phyloP scores from a whole-genome alignment of 2,113 vertebrate species.

The Salvelinus alpinus region DNA sequence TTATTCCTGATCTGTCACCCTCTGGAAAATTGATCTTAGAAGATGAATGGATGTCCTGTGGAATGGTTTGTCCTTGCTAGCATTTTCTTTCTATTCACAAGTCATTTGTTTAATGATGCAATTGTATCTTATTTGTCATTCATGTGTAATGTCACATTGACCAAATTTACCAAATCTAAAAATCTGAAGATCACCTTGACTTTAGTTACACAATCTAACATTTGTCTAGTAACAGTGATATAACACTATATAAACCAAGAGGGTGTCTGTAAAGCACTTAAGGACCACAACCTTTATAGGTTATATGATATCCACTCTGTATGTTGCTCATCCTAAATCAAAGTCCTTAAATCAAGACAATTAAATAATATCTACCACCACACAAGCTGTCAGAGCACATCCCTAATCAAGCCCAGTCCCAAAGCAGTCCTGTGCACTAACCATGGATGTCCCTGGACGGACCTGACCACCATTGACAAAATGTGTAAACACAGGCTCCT shows the following conservation, averaged over 20 bases:
- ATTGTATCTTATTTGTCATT: constrained; percentile 53
- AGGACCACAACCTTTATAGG: too few relatives aligned
- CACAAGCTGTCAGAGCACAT: neutral
- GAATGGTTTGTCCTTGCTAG: constrained; percentile 76
- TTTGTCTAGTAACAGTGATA: too few relatives aligned
- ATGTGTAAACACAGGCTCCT: constrained; percentile 27
- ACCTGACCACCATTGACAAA: neutral
- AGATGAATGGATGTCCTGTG: constrained; percentile 76
- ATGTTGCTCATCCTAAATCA: too few relatives aligned
- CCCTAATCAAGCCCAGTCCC: neutral
- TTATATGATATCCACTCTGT: too few relatives aligned
- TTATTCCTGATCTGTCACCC: constrained; percentile 72
- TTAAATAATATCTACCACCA: too few relatives aligned
- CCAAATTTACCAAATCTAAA: constrained; percentile 14
- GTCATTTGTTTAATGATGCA: constrained; percentile 70
- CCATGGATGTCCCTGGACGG: neutral
- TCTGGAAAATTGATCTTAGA: constrained; percentile 78
- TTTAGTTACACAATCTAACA: too few relatives aligned
- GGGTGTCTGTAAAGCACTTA: too few relatives aligned
- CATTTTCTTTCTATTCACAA: constrained; percentile 41
- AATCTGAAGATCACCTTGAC: neutral
- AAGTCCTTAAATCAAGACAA: too few relatives aligned
- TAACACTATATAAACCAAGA: too few relatives aligned
- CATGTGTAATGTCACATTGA: constrained; percentile 72
- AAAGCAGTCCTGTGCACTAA: neutral